These are phyloP conservation scores for Yoshiicerus persimilis DNA, from an alignment of 1,140 invertebrate species.

Conservation along the genomic window DNA sequence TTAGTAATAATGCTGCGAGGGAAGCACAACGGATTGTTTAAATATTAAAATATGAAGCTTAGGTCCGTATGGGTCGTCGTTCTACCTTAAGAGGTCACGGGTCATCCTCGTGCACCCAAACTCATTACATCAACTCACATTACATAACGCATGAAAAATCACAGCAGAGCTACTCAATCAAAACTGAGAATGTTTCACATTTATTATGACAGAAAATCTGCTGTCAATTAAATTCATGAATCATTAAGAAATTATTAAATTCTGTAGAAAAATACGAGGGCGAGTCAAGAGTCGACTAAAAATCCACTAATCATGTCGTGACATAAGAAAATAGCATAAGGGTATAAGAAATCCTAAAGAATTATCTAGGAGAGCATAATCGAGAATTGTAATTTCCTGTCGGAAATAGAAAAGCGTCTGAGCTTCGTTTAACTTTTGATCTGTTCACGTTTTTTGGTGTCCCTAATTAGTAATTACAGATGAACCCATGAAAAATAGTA, in stretches of 20 bases:
- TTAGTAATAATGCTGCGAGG: not conserved
- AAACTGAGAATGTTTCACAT: not conserved
- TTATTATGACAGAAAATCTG: not conserved
- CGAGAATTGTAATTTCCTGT: not conserved
- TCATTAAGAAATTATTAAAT: not conserved
- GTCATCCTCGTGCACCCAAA: slow-evolving; percentile 14
- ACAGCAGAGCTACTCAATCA: not conserved
- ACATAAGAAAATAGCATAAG: not conserved
- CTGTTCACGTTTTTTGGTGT: not conserved
- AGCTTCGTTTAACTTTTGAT: not conserved
- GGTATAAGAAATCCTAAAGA: not conserved
- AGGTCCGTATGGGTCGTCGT: not conserved
- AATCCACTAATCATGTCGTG: not conserved
- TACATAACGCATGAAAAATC: not conserved
- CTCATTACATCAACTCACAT: not conserved
- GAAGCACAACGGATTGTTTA: not conserved
- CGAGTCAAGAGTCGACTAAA: not conserved
- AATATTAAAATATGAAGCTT: not conserved
- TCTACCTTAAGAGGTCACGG: not conserved
- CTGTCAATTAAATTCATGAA: not conserved
- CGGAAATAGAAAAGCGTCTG: not conserved
- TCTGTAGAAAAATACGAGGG: not conserved
- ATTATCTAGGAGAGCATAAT: not conserved
- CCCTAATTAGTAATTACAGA: not conserved
- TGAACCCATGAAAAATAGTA: not conserved